A percentile compares a stretch with the other conserved stretches of the same genome.
Conservation (phyloP, 2,888 invertebrate species). For the Caenorhabditis auriculariae region DNA sequence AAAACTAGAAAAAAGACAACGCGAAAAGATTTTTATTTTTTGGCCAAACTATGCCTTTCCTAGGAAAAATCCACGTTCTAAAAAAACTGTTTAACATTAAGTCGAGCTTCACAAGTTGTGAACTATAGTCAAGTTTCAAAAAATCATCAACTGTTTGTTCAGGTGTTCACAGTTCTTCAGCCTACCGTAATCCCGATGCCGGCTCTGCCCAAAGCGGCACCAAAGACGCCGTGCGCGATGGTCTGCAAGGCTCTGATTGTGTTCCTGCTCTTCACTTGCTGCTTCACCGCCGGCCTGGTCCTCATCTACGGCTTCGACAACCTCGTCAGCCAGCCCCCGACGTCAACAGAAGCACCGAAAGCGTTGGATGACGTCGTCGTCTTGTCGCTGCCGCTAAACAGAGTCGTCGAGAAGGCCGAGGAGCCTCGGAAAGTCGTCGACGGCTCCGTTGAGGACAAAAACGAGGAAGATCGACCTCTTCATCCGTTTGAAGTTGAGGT, state of each 20-base stretch:
- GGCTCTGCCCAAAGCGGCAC: conserved; percentile 9
- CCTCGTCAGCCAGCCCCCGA: too few relatives aligned
- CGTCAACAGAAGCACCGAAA: too few relatives aligned
- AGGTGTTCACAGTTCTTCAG: conserved; percentile 44
- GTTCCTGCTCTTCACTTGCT: conserved; percentile 14
- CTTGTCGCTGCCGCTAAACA: too few relatives aligned
- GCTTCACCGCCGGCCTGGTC: conserved; percentile 9
- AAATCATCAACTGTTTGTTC: not conserved
- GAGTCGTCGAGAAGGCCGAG: too few relatives aligned
- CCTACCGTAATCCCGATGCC: conserved; percentile 35
- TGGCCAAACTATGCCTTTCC: too few relatives aligned
- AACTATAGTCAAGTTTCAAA: too few relatives aligned
- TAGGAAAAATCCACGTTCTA: too few relatives aligned
- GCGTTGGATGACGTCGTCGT: too few relatives aligned
- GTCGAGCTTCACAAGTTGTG: too few relatives aligned
- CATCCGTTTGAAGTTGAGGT: conserved; percentile 29
- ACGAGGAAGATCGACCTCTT: conserved; percentile 13
- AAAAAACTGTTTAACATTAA: too few relatives aligned
- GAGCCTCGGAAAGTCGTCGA: conserved; percentile 20
- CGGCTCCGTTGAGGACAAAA: conserved; percentile 18
- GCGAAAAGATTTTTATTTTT: too few relatives aligned
- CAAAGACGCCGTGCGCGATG: conserved; percentile 3
- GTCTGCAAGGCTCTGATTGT: conserved; percentile 7
- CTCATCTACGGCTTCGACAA: conserved; percentile 12
- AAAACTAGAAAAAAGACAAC: too few relatives aligned